Evolutionary conservation across 1,140 invertebrate species (phyloP), one percentile per base, ranked within the genome.

Genomic region (Tetramorium parvispinum): DNA sequence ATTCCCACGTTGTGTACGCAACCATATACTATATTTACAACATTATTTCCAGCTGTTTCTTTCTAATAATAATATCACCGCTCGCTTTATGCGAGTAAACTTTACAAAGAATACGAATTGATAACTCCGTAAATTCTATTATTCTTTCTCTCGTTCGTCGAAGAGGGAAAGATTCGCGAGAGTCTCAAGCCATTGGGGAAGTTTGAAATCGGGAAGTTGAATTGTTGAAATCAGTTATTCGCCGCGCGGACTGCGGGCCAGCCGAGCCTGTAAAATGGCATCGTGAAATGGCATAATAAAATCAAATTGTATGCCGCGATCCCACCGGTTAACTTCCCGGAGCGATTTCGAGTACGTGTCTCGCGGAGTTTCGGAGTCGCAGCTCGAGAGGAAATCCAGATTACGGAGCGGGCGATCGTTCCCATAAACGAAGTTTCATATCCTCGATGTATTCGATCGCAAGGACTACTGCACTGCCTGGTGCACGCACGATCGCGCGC

Each of bases 391-490:
- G 66, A 85, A 87, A 85, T 87, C 85, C 77, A 87, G 71, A 76
- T 66, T 70, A 63, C 61, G 3, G 53, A 11, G 51, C 43, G 79
- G 24, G 2, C 40, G 82, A 32, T 46, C n/a, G 18, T 21, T 6
- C 32, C 32, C 11, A 49, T 13, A 32, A 32, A 32, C 65, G 32
- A 65, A 78, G 61, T 87, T 82, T 57, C 46, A 76, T 27, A 88
- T 86, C 46, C 55, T 16, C 57, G 77, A 88, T 89, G 86, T 88
- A 85, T 78, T 87, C 65, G 87, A 78, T 71, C 77, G 24, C 51
- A 57, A 71, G 57, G 55, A 49, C 55, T 18, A 8, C 63, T 7
- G 16, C 40, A 24, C 55, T 2, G 18, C 18, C 27, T 2, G 32
- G 40, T 59, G 40, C 79, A 73, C 79, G 79, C 79, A 59, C 18